phyloP scores from a whole-genome alignment of 2,888 invertebrate genomes.

The Hirtodrosophila duncani region DNA sequence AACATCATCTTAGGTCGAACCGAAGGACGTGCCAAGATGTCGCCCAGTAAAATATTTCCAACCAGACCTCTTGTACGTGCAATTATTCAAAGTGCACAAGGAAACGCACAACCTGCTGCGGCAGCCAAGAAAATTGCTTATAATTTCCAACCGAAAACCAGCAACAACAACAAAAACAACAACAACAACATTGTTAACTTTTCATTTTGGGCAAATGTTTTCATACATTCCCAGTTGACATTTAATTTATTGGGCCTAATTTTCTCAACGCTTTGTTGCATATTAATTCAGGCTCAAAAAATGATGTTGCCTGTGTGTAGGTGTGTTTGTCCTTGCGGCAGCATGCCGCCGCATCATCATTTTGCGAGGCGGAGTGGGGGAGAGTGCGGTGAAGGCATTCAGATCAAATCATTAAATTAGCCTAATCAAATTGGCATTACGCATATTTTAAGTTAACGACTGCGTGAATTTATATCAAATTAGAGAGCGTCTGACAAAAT shows the following conservation, averaged over 20 bases:
- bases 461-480: constrained; percentile 64
- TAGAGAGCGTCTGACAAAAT: constrained; percentile 10
- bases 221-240: constrained; percentile 37
- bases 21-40: too few species aligned
- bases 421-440: constrained; percentile 70
- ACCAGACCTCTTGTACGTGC: too few species aligned
- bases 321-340: constrained; percentile 12
- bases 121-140: constrained; percentile 42
- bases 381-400: too few species aligned
- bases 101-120: too few species aligned
- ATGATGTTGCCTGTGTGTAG: constrained; percentile 6
- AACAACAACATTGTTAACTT: constrained; percentile 55
- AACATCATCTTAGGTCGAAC: too few species aligned
- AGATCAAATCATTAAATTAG: constrained; percentile 70
- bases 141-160: constrained; percentile 39
- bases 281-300: constrained; percentile 72
- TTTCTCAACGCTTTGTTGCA: constrained; percentile 48
- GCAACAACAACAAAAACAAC: too few species aligned
- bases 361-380: too few species aligned
- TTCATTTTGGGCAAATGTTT: constrained; percentile 8
- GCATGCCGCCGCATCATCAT: constrained; percentile 31
- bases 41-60: too few species aligned
- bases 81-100: constrained; percentile 66
- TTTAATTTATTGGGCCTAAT: constrained; percentile 66
- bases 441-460: constrained; percentile 71